A percentile compares a stretch with the other conserved stretches of the same genome.
Conservation (phyloP, 2,113 vertebrate genomes). For the Lophotis ruficrista region DNA sequence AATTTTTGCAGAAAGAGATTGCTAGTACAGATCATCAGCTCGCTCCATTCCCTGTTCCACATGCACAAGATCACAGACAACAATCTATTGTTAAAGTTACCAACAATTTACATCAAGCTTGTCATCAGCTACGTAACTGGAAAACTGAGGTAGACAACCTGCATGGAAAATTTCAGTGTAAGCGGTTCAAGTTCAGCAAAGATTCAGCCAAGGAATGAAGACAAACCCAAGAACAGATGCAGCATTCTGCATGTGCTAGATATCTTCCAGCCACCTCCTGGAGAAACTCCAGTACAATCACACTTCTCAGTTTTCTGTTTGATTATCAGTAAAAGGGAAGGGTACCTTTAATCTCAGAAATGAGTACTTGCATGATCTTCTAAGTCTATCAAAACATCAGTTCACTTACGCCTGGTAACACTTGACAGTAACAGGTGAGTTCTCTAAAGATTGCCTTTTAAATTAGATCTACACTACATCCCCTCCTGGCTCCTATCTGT, state of each 20-base stretch:
- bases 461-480: neutral
- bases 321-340: neutral
- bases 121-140: neutral
- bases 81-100: neutral
- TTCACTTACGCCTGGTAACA: neutral
- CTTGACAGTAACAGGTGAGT: neutral
- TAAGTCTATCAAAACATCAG: neutral
- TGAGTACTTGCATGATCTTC: neutral
- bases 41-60: neutral
- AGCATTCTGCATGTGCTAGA: neutral
- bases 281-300: neutral
- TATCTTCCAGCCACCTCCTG: neutral
- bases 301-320: neutral
- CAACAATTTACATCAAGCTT: neutral
- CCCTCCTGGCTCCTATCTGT: neutral
- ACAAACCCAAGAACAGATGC: neutral
- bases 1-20: neutral
- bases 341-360: neutral
- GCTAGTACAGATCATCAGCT: neutral
- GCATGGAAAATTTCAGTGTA: neutral
- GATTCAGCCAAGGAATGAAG: neutral
- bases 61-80: neutral
- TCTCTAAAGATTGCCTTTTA: neutral
- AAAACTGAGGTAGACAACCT: neutral
- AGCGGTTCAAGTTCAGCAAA: neutral